phyloP scores from a whole-genome alignment of 2,113 vertebrate species.

The Vulpes vulpes region DNA sequence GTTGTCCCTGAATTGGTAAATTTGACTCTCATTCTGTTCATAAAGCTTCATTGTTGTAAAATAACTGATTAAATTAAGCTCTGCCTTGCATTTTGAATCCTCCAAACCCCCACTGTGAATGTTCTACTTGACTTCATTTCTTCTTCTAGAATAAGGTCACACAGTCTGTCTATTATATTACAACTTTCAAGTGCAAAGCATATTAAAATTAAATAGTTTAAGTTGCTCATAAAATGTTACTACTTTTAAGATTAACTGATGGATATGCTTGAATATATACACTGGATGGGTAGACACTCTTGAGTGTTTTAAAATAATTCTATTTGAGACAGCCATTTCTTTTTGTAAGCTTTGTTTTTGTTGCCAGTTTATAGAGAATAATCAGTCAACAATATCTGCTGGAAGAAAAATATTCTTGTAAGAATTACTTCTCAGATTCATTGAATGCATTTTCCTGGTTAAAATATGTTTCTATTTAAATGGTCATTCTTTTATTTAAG shows the following conservation, averaged over 20 bases:
- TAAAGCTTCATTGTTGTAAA: background rate
- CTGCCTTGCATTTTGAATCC: background rate
- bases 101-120: background rate
- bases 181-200: slow-evolving; percentile 15
- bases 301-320: background rate
- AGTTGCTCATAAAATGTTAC: background rate
- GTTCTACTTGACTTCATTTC: background rate
- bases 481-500: background rate
- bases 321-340: background rate
- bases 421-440: background rate
- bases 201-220: background rate
- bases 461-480: slow-evolving; percentile 16
- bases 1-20: background rate
- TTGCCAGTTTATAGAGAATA: slow-evolving; percentile 20
- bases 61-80: background rate
- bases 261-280: background rate
- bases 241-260: background rate
- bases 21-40: background rate
- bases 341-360: background rate
- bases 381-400: slow-evolving; percentile 23
- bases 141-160: background rate
- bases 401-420: background rate
- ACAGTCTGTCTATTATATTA: background rate
- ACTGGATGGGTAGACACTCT: background rate
- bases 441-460: background rate